Base-by-base conservation (phyloP, 2,113 vertebrate species). In the Pholis gunnellus region DNA sequence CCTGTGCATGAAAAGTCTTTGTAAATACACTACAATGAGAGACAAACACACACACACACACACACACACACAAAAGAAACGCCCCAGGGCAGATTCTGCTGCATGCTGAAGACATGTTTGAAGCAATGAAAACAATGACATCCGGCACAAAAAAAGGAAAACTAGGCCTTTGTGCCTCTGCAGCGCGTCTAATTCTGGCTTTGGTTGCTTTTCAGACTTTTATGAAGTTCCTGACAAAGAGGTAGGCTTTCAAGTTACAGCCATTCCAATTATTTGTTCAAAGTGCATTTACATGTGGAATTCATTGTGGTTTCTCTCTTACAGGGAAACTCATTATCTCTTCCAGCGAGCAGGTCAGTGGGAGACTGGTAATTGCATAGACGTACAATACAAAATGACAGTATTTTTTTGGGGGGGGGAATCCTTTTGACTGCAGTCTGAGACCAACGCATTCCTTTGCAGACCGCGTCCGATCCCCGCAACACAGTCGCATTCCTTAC, bases 181-280 rank as follows among this genome's bases (percentile, higher is more conserved):
- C 17, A 38, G 0, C 42, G 4, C 59, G 27, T 5, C 67, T 90
- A 60, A 79, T 66, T 72, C 42, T 67, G 52, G 3, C 22, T 57
- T 79, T 77, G 25, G 3, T 57, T 88, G 3, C 74, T 76, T 90
- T 87, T 54, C 79, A 97, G 97, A 95, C 82, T 89, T 96, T 68
- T 96, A 96, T 22, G 95, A 96, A 86, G 90, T 95, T 82, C 95
- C 96, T 72, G 95, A 96, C 72, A 86, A 88, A 61, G 92, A 96
- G 95, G 96, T 97, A 91, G 85, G 91, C n/a, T n/a, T 29, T 68
- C 14, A 72, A 36, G 15, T 38, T 10, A 36, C 5, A 70, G 6
- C 25, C 29, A 3, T 18, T 34, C 2, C 1, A 20, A 11, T 36
- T 17, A 14, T 46, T 63, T 60, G n/a, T 25, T 27, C 9, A 34